Conservation (phyloP, 1,140 invertebrate species). For the Drosophila kanapiae region DNA sequence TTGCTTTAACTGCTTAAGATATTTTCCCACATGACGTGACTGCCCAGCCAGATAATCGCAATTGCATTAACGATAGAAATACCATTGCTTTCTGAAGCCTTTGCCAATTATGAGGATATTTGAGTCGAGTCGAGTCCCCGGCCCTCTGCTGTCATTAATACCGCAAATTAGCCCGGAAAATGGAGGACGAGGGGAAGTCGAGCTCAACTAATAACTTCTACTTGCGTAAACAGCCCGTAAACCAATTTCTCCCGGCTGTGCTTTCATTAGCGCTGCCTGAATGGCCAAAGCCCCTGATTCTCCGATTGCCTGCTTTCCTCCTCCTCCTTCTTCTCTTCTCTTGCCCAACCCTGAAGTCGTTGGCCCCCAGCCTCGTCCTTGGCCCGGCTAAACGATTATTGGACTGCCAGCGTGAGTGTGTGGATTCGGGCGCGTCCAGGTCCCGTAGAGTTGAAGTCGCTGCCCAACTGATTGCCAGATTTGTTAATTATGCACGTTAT, state of each 20-base stretch:
- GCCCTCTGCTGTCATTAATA: constrained; percentile 61
- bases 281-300: constrained; percentile 35
- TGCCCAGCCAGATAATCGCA: constrained; percentile 4
- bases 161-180: constrained; percentile 66
- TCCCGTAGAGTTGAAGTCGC: constrained; percentile 45
- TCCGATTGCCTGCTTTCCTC: constrained; percentile 2
- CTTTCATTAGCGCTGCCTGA: constrained; percentile 76
- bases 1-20: neutral
- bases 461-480: constrained; percentile 62
- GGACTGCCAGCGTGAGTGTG: constrained; percentile 20
- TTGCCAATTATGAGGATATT: constrained; percentile 70
- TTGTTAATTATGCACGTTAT: constrained; percentile 80
- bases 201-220: constrained; percentile 73
- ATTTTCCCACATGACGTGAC: neutral
- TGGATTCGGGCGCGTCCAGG: constrained; percentile 12
- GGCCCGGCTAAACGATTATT: constrained; percentile 56
- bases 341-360: neutral
- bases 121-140: constrained; percentile 26
- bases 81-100: constrained; percentile 38
- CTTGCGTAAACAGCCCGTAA: constrained; percentile 69
- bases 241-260: constrained; percentile 57
- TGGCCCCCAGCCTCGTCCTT: constrained; percentile 12
- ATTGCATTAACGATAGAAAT: constrained; percentile 38
- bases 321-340: neutral
- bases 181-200: constrained; percentile 5